Percentiles rank a stretch among this genome's conserved stretches.
These are phyloP conservation scores for Gila robusta DNA, from an alignment of 2,797 vertebrate species.

Conservation along the genomic window DNA sequence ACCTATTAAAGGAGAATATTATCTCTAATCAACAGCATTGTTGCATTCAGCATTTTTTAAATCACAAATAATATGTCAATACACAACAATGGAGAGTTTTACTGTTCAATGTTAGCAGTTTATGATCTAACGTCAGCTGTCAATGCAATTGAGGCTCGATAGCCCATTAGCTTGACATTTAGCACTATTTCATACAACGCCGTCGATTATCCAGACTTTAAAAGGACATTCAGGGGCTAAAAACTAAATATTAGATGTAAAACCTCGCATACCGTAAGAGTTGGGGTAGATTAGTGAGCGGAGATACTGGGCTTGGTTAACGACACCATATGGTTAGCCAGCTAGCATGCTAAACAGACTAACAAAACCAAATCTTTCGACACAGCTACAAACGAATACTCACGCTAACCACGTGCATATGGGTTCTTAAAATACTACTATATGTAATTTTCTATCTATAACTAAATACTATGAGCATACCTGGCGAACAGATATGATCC, in stretches of 20 bases:
- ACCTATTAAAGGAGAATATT: no score
- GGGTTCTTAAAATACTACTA: neutral
- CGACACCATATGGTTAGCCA: conserved; percentile 40
- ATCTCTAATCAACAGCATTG: neutral
- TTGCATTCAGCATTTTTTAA: neutral
- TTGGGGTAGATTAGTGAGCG: neutral
- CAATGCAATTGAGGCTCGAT: neutral
- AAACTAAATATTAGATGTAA: neutral
- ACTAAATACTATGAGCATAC: neutral
- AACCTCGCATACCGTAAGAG: neutral
- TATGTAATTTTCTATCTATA: neutral
- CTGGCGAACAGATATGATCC: conserved; percentile 18
- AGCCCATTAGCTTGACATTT: neutral
- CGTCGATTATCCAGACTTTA: neutral
- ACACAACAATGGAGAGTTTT: neutral
- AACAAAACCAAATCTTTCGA: neutral
- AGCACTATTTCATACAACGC: neutral
- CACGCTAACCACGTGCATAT: neutral
- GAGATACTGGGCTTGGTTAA: neutral
- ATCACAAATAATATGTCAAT: neutral
- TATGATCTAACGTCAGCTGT: conserved; percentile 8
- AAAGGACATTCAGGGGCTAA: neutral
- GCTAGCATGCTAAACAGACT: conserved; percentile 33
- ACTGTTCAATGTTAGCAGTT: neutral
- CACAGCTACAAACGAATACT: neutral